These are phyloP conservation scores for Leptatherina wallacei DNA, from an alignment of 2,797 vertebrate species.

Conservation along the genomic window DNA sequence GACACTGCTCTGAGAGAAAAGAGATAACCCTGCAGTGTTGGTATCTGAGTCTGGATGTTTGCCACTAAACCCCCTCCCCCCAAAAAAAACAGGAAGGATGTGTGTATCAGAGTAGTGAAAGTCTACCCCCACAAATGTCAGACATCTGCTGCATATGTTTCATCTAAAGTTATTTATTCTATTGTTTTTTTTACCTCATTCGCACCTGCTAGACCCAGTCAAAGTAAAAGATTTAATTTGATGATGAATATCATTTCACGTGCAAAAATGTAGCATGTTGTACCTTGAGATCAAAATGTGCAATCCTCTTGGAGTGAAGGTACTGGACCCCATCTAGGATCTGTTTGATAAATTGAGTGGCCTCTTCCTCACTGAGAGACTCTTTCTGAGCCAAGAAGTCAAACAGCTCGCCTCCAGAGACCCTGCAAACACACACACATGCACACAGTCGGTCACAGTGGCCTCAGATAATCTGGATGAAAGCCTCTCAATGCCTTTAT, in stretches of 20 bases:
- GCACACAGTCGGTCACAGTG: conserved; percentile 31
- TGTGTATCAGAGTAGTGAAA: conserved; percentile 36
- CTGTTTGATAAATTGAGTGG: conserved; percentile 97
- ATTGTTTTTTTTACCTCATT: neutral
- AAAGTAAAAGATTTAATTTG: conserved; percentile 6
- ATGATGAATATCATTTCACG: neutral
- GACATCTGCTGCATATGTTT: conserved; percentile 41
- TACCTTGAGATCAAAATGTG: conserved; percentile 98
- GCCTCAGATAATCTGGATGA: conserved; percentile 34
- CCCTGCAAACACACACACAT: conserved; percentile 78
- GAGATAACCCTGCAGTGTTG: conserved; percentile 66
- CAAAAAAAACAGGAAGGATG: conserved; percentile 67
- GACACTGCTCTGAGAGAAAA: conserved; percentile 42
- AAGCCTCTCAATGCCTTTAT: conserved; percentile 38
- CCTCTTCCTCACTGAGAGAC: conserved; percentile 95
- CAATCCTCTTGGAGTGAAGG: conserved; percentile 92
- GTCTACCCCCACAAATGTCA: conserved; percentile 5
- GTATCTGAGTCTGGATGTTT: conserved; percentile 53
- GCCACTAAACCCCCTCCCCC: conserved; percentile 15
- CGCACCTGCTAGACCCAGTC: neutral
- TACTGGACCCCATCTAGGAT: conserved; percentile 95
- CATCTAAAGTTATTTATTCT: neutral
- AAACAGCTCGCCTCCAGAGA: conserved; percentile 93
- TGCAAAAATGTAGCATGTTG: neutral
- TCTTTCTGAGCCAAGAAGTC: conserved; percentile 96